Conservation (phyloP, 37 sponge, comb jelly and placozoan genomes). For the Mnemiopsis leidyi region DNA sequence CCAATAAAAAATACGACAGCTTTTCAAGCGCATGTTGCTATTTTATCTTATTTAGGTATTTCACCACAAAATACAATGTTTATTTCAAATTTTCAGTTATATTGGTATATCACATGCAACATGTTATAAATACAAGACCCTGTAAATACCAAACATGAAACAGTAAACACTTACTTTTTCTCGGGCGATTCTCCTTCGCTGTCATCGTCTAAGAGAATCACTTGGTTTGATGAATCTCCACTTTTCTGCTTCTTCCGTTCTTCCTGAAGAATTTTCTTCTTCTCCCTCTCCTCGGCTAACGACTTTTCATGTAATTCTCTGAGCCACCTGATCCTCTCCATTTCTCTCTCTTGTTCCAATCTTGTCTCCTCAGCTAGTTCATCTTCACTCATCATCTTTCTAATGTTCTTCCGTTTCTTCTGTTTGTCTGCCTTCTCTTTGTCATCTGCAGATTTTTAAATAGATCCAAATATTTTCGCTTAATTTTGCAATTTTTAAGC, state of each 20-base stretch:
- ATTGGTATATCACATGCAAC: too few relatives aligned
- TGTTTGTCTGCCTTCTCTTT: not conserved
- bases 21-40: too few relatives aligned
- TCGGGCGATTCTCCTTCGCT: slow-evolving; percentile 1
- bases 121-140: too few relatives aligned
- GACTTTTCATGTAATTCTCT: slow-evolving; percentile 14
- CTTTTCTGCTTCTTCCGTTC: slow-evolving; percentile 47
- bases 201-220: slow-evolving; percentile 11
- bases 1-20: too few relatives aligned
- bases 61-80: too few relatives aligned
- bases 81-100: too few relatives aligned
- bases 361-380: slow-evolving; percentile 63
- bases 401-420: slow-evolving; percentile 43
- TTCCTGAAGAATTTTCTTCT: not conserved
- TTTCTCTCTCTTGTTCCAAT: slow-evolving; percentile 46
- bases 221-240: not conserved
- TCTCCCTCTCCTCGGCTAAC: slow-evolving; percentile 8
- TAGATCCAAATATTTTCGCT: not conserved
- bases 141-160: too few relatives aligned
- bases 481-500: not conserved
- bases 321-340: slow-evolving; percentile 47
- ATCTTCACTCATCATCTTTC: slow-evolving; percentile 55
- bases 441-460: not conserved
- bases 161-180: not conserved
- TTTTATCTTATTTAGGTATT: too few relatives aligned